Evolutionary conservation across 2,888 invertebrate species (phyloP).

Genomic region (Trichogramma evanescens): DNA sequence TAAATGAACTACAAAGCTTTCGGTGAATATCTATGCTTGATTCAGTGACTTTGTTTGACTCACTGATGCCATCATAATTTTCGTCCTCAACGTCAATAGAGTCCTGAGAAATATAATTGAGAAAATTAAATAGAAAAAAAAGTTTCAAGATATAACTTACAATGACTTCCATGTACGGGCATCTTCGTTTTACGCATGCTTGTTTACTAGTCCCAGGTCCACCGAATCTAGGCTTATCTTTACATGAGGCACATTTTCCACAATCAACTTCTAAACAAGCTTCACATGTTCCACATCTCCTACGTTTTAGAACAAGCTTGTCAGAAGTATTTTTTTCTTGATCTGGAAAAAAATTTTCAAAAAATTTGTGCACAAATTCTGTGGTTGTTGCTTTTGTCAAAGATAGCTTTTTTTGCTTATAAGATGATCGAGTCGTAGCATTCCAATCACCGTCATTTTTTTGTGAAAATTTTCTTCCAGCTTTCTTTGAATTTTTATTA

Average conservation of each 20-base stretch:
- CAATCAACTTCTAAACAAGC: slow-evolving; percentile 70
- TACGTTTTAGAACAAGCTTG: slow-evolving; percentile 52
- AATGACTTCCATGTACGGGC: slow-evolving; percentile 69
- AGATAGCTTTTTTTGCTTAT: slow-evolving; percentile 50
- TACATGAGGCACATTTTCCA: slow-evolving; percentile 65
- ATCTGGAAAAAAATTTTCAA: slow-evolving; percentile 69
- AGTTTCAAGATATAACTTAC: slow-evolving; percentile 21
- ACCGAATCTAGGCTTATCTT: slow-evolving; percentile 74
- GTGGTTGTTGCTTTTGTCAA: slow-evolving; percentile 76
- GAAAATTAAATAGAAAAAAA: not conserved
- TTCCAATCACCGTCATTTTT: slow-evolving; percentile 7
- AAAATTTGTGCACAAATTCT: slow-evolving; percentile 65
- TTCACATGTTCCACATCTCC: slow-evolving; percentile 71
- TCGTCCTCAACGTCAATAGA: slow-evolving; percentile 61
- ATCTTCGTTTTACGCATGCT: slow-evolving; percentile 59
- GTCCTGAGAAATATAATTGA: slow-evolving; percentile 38
- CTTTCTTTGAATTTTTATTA: not conserved
- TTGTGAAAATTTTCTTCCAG: not conserved
- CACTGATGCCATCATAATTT: slow-evolving; percentile 49
- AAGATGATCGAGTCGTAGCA: slow-evolving; percentile 29
- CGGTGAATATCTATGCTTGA: not conserved
- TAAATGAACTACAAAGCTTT: not conserved
- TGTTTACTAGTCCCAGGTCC: slow-evolving; percentile 61
- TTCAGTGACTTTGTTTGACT: slow-evolving; percentile 15
- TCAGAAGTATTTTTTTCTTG: slow-evolving; percentile 57